Base-by-base conservation (phyloP, 2,797 vertebrate species). In the Pangasius mekongensis region DNA sequence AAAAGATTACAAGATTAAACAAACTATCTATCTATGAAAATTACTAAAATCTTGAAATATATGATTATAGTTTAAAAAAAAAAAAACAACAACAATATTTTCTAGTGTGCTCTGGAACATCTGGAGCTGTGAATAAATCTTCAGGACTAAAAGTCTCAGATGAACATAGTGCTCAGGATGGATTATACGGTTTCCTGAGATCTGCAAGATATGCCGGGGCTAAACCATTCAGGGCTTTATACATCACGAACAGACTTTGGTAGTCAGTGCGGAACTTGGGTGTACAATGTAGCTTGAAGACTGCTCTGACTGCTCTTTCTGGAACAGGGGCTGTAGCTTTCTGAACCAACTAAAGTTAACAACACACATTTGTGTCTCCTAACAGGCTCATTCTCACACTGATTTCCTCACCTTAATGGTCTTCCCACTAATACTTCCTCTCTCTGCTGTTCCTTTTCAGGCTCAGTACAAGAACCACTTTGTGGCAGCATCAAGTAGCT, bases 401-500 rank as follows among this genome's bases (percentile, higher is more conserved):
- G 9, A 62, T 52, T 43, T 43, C 24, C 52, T 71, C 78, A 27
- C 3, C 18, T 24, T 52, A 24, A 69, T 20, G n/a, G 33, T 78
- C n/a, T 14, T 76, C 27, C 22, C n/a, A 47, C 36, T 43, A 24
- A 43, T 22, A 5, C 10, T 11, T 52, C 27, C 0, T 0, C 88
- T 5, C 18, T 77, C 18, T 9, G 84, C 82, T 88, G 2, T 91
- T 27, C 90, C 54, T 24, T 33, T 22, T 83, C 82, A 99, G 99
- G 97, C 98, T 83, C 99, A 99, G 87, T 99, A 99, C 89, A 99
- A 99, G 92, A 99, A 98, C 92, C 98, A 99, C 94, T 99, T 99
- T 90, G 97, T 99, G 76, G 99, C 98, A 22, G 98, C 99, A 14
- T 97, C 97, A 84, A 95, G 98, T 78, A 96, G 94, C 83, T 96